phyloP scores from a whole-genome alignment of 2,113 vertebrate species.

The Opisthocomus hoazin region DNA sequence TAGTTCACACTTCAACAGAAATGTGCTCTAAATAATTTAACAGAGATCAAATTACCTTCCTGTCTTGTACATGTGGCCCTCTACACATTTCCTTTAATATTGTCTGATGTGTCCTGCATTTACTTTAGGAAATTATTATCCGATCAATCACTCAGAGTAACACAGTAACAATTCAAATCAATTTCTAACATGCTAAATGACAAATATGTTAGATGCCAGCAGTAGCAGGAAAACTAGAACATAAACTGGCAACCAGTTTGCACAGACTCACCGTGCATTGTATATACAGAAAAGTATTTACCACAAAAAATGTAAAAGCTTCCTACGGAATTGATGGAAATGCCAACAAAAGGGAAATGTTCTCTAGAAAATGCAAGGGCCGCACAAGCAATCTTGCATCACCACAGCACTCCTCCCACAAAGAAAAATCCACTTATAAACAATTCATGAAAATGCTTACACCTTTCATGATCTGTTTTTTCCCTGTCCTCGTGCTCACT shows the following conservation, averaged over 20 bases:
- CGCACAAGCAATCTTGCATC: neutral
- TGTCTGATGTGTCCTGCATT: slow-evolving; percentile 4
- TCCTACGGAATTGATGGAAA: neutral
- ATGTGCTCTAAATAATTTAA: slow-evolving; percentile 49
- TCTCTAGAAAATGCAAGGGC: neutral
- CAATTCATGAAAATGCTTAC: neutral
- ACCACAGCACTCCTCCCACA: neutral
- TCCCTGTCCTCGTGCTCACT: neutral
- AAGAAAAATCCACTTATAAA: neutral
- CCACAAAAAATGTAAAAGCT: neutral
- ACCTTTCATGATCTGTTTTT: neutral
- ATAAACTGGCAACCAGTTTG: neutral
- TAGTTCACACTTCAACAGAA: slow-evolving; percentile 48
- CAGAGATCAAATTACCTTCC: slow-evolving; percentile 33
- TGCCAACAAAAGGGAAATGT: neutral
- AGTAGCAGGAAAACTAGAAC: neutral
- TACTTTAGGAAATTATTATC: slow-evolving; percentile 24
- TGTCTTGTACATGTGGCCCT: neutral
- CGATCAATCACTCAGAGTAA: slow-evolving; percentile 30
- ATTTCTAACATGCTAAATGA: neutral
- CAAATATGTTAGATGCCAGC: neutral
- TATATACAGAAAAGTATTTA: neutral
- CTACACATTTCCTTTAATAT: slow-evolving; percentile 37
- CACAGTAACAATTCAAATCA: neutral
- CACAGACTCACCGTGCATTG: neutral